Evolutionary conservation across 2,797 vertebrate species (phyloP).

Genomic region (Streptopelia turtur): DNA sequence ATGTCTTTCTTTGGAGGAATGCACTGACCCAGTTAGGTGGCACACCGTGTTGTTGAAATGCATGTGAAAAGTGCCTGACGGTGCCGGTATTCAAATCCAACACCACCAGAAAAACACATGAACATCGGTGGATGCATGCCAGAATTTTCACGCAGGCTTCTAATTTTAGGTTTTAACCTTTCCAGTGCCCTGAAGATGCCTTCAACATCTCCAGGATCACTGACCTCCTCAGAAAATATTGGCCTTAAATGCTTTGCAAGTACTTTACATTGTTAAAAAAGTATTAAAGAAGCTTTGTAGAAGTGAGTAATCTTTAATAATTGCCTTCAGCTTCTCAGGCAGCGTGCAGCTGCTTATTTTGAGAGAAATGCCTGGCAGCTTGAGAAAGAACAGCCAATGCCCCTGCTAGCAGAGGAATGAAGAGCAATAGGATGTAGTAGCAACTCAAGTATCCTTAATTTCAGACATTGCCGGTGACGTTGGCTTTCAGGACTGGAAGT

Average conservation of each 20-base stretch:
- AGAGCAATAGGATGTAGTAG: conserved; percentile 22
- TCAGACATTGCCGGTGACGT: conserved; percentile 31
- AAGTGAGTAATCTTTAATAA: conserved; percentile 66
- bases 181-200: conserved; percentile 21
- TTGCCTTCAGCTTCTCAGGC: conserved; percentile 2
- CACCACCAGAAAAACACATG: conserved; percentile 8
- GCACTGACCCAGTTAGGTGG: neutral
- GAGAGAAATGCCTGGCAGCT: conserved; percentile 27
- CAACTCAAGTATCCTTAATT: conserved; percentile 41
- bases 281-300: conserved; percentile 54
- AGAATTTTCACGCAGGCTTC: neutral
- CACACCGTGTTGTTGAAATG: fast-evolving
- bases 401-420: conserved; percentile 48
- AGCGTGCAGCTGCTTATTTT: conserved; percentile 33
- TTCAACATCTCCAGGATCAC: neutral
- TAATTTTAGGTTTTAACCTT: conserved; percentile 57
- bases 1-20: neutral
- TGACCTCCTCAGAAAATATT: conserved; percentile 9
- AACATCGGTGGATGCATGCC: neutral
- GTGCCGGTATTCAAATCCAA: neutral
- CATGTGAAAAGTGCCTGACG: neutral
- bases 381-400: conserved; percentile 29
- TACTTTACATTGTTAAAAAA: conserved; percentile 43
- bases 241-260: conserved; percentile 43
- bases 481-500: conserved; percentile 20